A percentile compares a stretch with the other conserved stretches of the same genome.
phyloP scores from a whole-genome alignment of 2,113 vertebrate genomes.

The Melanocharis versteri region DNA sequence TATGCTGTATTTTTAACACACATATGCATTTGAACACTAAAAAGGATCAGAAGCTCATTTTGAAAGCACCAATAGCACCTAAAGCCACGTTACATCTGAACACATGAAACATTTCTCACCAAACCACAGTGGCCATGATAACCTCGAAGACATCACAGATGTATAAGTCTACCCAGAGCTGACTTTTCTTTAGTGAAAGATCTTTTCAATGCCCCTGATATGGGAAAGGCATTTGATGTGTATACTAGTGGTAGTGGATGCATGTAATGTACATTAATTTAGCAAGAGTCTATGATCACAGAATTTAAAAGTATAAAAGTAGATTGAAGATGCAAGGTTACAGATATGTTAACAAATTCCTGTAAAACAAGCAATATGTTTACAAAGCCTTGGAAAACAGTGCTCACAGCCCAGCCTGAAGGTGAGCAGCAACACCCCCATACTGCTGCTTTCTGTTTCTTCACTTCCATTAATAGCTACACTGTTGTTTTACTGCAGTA shows the following conservation, averaged over 20 bases:
- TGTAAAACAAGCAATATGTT: not conserved
- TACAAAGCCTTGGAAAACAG: not conserved
- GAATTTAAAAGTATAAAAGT: not conserved
- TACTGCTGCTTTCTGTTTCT: not conserved
- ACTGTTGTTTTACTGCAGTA: not conserved
- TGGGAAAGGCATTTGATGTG: not conserved
- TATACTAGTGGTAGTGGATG: not conserved
- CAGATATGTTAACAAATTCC: not conserved
- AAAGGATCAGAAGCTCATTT: not conserved
- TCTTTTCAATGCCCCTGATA: not conserved
- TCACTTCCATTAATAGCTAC: not conserved
- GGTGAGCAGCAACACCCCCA: not conserved
- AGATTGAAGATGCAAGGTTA: not conserved
- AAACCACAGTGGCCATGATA: not conserved
- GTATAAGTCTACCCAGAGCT: not conserved
- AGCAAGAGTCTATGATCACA: not conserved
- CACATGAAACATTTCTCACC: not conserved
- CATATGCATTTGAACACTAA: not conserved
- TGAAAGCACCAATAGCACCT: not conserved
- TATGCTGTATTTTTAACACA: not conserved
- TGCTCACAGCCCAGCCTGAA: accelerated
- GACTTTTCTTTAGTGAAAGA: not conserved
- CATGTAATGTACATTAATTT: not conserved
- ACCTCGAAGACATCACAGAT: accelerated
- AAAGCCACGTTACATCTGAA: not conserved